Evolutionary conservation across 2,888 invertebrate genomes (phyloP), one percentile per base, ranked within the genome.

Genomic region (Drosophila paucipuncta): DNA sequence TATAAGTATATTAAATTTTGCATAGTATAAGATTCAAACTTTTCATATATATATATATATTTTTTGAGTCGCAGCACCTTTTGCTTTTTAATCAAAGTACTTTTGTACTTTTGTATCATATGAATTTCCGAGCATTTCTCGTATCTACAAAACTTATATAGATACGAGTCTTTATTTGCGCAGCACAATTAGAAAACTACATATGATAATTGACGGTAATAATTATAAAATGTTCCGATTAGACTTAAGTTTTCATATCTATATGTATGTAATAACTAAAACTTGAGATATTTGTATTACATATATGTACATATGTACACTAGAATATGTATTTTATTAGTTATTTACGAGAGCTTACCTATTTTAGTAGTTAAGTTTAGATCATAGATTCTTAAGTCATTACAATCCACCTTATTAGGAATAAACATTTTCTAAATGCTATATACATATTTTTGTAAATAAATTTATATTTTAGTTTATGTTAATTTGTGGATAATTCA

Each of bases 281-380:
- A 31, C 25, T n/a, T 43, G 2, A 31, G 35, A 68, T 49, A 39
- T 37, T 53, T 50, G 37, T 61, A 52, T 65, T 70, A 54, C 39
- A 59, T 31, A 37, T 53, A 47, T 60, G n/a, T 60, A 47, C 13
- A 62, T 59, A 43, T 66, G 31, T 54, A 22, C 18, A 52, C n/a
- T 33, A 22, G 33, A n/a, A 35, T 57, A 43, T 43, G 58, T 55
- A 58, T 53, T 35, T 47, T 30, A 67, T 58, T 77, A 83, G 72
- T 35, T 61, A 61, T 58, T 52, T 81, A 81, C 62, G 82, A 39
- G 47, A 50, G 63, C 11, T 76, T 58, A 59, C 2, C 1, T 50
- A 50, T 54, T 53, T 16, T 37, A 66, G 25, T 76, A 76, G 65
- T 37, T 77, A 70, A 70, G 61, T 30, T 25, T 59, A 76, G 55